Conservation (phyloP, 2,888 invertebrate genomes). For the Emesis furor region DNA sequence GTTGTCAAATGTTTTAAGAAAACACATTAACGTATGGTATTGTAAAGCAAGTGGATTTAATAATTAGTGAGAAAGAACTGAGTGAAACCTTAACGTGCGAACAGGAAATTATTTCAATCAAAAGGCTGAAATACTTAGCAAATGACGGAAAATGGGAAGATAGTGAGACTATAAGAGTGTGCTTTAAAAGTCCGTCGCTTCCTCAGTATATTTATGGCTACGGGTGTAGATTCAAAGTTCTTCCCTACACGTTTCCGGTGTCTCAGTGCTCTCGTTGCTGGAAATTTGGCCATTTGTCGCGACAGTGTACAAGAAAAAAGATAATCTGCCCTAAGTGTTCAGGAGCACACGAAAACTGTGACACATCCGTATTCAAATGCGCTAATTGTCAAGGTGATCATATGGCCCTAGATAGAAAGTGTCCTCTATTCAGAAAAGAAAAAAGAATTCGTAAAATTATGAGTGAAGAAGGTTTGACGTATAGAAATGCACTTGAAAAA, state of each 20-base stretch:
- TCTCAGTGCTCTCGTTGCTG: constrained; percentile 28
- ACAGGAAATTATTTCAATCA: neutral
- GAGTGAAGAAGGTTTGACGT: neutral
- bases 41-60: neutral
- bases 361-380: neutral
- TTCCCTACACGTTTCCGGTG: neutral
- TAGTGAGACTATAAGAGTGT: neutral
- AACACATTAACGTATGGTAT: neutral
- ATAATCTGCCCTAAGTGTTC: constrained; percentile 42
- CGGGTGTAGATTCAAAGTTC: neutral
- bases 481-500: neutral
- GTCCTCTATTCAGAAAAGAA: neutral
- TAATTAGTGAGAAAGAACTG: neutral
- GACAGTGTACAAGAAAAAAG: constrained; percentile 24
- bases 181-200: neutral
- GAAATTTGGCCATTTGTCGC: constrained; percentile 23
- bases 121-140: neutral
- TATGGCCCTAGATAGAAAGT: neutral
- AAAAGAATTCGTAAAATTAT: neutral
- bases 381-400: neutral
- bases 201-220: neutral
- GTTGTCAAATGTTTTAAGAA: neutral
- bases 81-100: neutral
- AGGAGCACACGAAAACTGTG: constrained; percentile 18
- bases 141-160: neutral